Evolutionary conservation across 1,140 invertebrate species (phyloP), one percentile per base, ranked within the genome.

Genomic region (Bactericera cockerelli): DNA sequence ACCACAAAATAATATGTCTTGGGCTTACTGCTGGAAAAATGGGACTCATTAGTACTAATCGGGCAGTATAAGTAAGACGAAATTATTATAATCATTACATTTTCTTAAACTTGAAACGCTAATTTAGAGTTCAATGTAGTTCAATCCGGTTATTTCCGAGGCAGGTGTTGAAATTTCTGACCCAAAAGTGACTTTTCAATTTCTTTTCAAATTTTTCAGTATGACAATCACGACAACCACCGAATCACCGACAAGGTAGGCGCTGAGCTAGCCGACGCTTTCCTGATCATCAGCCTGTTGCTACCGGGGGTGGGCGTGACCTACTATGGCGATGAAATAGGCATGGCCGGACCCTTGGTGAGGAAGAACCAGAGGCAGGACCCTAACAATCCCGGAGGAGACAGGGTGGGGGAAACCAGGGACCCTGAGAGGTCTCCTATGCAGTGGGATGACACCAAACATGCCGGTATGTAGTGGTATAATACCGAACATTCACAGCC

Each of bases 271-370:
- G 76, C 81, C 0, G 81, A 85, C 67, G 74, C 75, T 0, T 67
- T 84, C 11, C 81, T 82, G 62, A 80, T 84, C 68, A 70, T 89
- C 21, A 74, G 77, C 2, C 70, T 84, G 33, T 64, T 85, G 0
- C 65, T 89, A 16, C 83, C 84, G 10, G 87, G 87, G 0, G 78
- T 84, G 8, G 74, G 79, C 0, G 76, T 88, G 1, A 81, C 80
- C 57, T 90, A 89, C 67, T 83, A 89, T 70, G 88, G 84, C 1
- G 83, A 87, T 67, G 85, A 87, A 67, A 79, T 87, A 58, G 87
- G 81, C 1, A 87, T 89, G 83, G 71, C 75, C 1, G 77, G 88
- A 72, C 74, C 74, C 0, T 68, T 65, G 36, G 71, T 83, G 0
- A 72, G 70, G 58, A 77, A 73, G 68, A 71, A 75, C 56, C 72